Evolutionary conservation across 1,140 invertebrate species (phyloP).

Genomic region (Bombus sibiricus): DNA sequence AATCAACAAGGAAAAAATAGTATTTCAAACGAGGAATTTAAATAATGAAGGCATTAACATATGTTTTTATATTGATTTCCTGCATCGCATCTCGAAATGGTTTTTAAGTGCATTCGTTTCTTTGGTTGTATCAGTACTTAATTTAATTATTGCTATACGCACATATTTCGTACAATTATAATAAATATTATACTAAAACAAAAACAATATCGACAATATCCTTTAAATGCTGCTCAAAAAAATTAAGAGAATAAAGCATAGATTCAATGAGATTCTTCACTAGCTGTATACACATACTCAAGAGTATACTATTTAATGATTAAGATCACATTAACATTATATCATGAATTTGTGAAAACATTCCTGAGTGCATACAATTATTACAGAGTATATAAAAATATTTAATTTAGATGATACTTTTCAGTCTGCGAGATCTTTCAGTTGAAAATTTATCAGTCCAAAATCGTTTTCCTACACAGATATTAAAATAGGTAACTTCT

Average conservation of each 20-base stretch:
- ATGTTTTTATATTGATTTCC: slow-evolving; percentile 34
- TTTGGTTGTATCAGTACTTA: slow-evolving; percentile 74
- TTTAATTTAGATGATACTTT: slow-evolving; percentile 45
- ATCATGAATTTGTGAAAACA: slow-evolving; percentile 40
- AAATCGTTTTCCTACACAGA: slow-evolving; percentile 36
- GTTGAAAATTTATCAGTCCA: slow-evolving; percentile 13
- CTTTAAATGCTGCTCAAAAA: slow-evolving; percentile 40
- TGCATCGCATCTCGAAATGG: slow-evolving; percentile 43
- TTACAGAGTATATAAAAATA: slow-evolving; percentile 40
- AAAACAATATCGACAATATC: slow-evolving; percentile 49
- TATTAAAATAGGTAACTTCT: slow-evolving; percentile 43
- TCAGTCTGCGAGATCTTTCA: slow-evolving; percentile 55
- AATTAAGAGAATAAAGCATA: slow-evolving; percentile 39
- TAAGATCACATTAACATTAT: slow-evolving; percentile 51
- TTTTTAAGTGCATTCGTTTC: slow-evolving; percentile 64
- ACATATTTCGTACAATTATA: slow-evolving; percentile 56
- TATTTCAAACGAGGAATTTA: slow-evolving; percentile 35
- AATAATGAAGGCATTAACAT: slow-evolving; percentile 54
- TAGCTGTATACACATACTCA: slow-evolving; percentile 20
- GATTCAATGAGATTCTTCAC: slow-evolving; percentile 38
- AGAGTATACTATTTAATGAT: slow-evolving; percentile 56
- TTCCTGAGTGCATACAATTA: slow-evolving; percentile 34
- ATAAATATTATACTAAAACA: slow-evolving; percentile 63
- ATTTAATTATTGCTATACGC: slow-evolving; percentile 69
- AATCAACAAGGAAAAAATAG: slow-evolving; percentile 15